These are phyloP conservation scores for Agrotis puta DNA, from an alignment of 2,888 invertebrate genomes.

Conservation along the genomic window DNA sequence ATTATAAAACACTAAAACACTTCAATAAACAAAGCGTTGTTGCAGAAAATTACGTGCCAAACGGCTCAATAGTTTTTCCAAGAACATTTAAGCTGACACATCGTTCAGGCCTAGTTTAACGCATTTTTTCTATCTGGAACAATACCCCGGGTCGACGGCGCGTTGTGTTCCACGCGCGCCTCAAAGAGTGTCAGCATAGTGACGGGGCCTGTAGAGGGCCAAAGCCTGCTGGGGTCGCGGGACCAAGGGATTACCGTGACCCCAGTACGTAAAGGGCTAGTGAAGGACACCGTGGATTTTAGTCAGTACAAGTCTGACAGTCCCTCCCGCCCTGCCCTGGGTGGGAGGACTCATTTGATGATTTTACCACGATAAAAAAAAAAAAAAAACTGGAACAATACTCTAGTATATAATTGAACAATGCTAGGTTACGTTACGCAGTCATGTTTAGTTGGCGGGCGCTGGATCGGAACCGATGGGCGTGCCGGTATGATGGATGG, in stretches of 20 bases:
- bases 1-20: not conserved
- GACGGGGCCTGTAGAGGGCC: no score
- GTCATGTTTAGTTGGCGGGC: conserved; percentile 68
- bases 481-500: conserved; percentile 86
- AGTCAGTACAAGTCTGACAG: no score
- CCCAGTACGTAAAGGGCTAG: no score
- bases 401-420: conserved; percentile 56
- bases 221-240: no score
- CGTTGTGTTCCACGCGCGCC: no score
- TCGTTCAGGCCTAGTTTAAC: conserved; percentile 4
- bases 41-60: not conserved
- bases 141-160: no score
- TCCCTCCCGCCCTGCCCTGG: no score
- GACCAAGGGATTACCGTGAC: no score
- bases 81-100: not conserved
- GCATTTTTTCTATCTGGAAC: conserved; percentile 38
- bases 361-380: no score
- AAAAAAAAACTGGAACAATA: conserved; percentile 37
- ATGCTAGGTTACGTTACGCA: conserved; percentile 66
- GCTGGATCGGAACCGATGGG: conserved; percentile 79
- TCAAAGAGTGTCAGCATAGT: no score
- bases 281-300: no score
- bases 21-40: not conserved
- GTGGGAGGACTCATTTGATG: no score
- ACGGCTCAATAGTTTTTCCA: not conserved